Evolutionary conservation across 2,797 vertebrate species (phyloP).

Genomic region (Sebastes steindachneri): DNA sequence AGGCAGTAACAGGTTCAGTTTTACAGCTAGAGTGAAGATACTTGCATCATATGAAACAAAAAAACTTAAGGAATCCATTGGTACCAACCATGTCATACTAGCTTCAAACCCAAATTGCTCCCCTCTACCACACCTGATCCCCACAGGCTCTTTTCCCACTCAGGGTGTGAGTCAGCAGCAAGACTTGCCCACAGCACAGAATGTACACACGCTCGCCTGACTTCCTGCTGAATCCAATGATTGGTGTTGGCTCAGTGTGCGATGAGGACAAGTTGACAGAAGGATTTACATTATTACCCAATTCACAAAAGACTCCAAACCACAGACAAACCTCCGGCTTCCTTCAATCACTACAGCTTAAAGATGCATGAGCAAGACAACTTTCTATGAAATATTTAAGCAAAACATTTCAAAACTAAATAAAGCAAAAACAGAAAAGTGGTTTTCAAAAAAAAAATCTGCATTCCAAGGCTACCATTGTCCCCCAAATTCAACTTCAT

Average conservation of each 20-base stretch:
- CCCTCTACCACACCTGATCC: slow-evolving; percentile 14
- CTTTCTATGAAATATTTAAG: background rate
- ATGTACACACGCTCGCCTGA: background rate
- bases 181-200: slow-evolving; percentile 45
- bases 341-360: background rate
- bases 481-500: background rate
- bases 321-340: slow-evolving; percentile 11
- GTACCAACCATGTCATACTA: too few relatives aligned
- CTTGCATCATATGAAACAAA: too few relatives aligned
- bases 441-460: background rate
- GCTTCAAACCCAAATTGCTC: slow-evolving; percentile 6
- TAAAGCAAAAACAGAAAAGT: background rate
- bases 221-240: slow-evolving; percentile 12
- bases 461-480: background rate
- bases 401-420: background rate
- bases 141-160: slow-evolving; percentile 18
- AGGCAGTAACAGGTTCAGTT: too few relatives aligned
- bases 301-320: slow-evolving; percentile 24
- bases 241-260: slow-evolving; percentile 13
- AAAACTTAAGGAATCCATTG: too few relatives aligned
- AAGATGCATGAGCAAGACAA: background rate
- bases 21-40: too few relatives aligned
- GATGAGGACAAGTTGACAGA: slow-evolving; percentile 22
- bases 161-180: slow-evolving; percentile 68
- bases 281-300: slow-evolving; percentile 21